Evolutionary conservation across 2,888 invertebrate species (phyloP).

Genomic region (Drosophila siamana): DNA sequence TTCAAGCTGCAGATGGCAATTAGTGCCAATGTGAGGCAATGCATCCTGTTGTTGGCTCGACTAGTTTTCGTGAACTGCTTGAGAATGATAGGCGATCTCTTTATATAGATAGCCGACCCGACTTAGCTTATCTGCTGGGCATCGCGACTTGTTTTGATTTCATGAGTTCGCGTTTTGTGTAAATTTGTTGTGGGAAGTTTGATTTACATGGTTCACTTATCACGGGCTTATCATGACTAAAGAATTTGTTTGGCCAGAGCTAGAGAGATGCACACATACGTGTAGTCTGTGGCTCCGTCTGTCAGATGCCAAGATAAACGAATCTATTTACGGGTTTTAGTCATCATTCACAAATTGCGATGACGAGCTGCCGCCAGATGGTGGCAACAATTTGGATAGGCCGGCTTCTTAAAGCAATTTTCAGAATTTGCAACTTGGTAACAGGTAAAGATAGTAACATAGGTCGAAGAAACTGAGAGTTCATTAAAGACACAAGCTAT

Average conservation of each 20-base stretch:
- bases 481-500: too few species aligned
- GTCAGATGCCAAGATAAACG: constrained; percentile 60
- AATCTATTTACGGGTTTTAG: constrained; percentile 60
- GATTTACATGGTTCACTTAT: constrained; percentile 51
- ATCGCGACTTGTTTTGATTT: constrained; percentile 40
- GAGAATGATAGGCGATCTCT: background rate
- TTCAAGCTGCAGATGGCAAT: constrained; percentile 46
- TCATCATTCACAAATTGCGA: constrained; percentile 45
- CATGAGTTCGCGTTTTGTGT: constrained; percentile 37
- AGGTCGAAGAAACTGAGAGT: too few species aligned
- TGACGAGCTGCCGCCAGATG: constrained; percentile 17
- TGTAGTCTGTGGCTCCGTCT: constrained; percentile 31
- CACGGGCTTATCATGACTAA: constrained; percentile 34
- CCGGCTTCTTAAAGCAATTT: background rate
- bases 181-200: constrained; percentile 47
- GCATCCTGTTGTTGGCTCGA: constrained; percentile 44
- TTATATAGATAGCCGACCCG: constrained; percentile 39
- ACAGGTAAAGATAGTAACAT: too few species aligned
- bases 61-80: constrained; percentile 6
- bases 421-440: background rate
- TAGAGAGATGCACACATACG: constrained; percentile 13
- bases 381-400: constrained; percentile 5
- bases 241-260: constrained; percentile 39
- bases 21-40: constrained; percentile 33
- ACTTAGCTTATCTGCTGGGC: constrained; percentile 34